phyloP scores from a whole-genome alignment of 2,113 vertebrate genomes.

The Oreochromis aureus region DNA sequence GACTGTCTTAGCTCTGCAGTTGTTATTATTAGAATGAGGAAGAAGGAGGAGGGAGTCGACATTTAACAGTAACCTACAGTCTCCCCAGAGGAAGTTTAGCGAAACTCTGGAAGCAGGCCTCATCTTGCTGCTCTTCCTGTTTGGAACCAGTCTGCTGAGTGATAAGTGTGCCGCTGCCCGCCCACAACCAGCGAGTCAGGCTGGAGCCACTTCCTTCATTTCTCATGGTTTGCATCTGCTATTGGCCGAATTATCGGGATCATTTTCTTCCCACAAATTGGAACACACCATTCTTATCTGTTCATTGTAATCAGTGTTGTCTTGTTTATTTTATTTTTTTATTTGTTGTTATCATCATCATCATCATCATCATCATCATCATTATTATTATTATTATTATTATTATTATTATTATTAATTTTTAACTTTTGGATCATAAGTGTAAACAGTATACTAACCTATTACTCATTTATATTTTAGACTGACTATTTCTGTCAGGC shows the following conservation, averaged over 20 bases:
- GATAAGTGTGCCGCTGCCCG: conserved; percentile 11
- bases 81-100: conserved; percentile 43
- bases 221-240: background rate
- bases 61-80: conserved; percentile 36
- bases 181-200: conserved; percentile 6
- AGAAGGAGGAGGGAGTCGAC: background rate
- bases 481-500: background rate
- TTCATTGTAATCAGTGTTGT: background rate
- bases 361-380: too few species aligned
- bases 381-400: background rate
- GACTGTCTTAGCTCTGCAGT: background rate
- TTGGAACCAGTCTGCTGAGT: conserved; percentile 39
- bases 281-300: background rate
- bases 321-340: background rate
- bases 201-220: conserved; percentile 29
- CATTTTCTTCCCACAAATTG: background rate
- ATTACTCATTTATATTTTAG: background rate
- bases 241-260: background rate
- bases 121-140: conserved; percentile 50
- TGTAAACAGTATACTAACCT: background rate
- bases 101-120: conserved; percentile 26
- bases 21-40: conserved; percentile 53
- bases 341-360: background rate
- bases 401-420: background rate
- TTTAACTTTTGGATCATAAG: background rate